Evolutionary conservation across 2,888 invertebrate genomes (phyloP), one percentile per base, ranked within the genome.

Genomic region (Syrista parreyssii): DNA sequence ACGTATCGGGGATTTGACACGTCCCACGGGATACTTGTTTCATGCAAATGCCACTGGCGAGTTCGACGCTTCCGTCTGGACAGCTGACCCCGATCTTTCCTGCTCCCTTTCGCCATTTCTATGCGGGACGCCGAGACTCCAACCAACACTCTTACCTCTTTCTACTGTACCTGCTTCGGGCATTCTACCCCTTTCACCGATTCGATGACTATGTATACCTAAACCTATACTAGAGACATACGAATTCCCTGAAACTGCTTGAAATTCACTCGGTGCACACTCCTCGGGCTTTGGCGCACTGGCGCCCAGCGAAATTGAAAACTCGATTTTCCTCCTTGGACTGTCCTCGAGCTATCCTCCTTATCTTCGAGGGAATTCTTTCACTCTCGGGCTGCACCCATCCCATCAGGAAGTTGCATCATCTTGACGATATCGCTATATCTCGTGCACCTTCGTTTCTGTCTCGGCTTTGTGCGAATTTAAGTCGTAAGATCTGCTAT

Each of bases 11-110:
- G 40, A 55, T 78, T 68, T 78, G 75, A 71, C 74, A 75, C 35
- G 55, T 36, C 71, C 71, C 78, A 77, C 76, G 80, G 75, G 81
- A 55, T 82, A 85, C 87, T 89, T 88, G 89, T 88, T 88, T 83
- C 84, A 88, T 89, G 88, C 86, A 89, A 91, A 90, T 89, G 84
- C 84, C 82, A 88, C 88, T 87, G 84, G 82, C 82, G 84, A 89
- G 86, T 89, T 89, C 85, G 84, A 86, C 83, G 81, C 81, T 81
- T 79, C 75, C 75, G 78, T 68, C 75, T 76, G 72, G 74, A 34
- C 74, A 74, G 74, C 74, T 74, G 74, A 74, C 74, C 74, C 71
- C 33, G 71, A 55, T 33, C 71, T 30, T 33, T 12, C 71, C 32
- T 71, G 12, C 32, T 23, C 23, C n/a, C 11, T 23, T n/a, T 74